Evolutionary conservation across 2,888 invertebrate genomes (phyloP), one percentile per base, ranked within the genome.

Genomic region (Pimpla rufipes): DNA sequence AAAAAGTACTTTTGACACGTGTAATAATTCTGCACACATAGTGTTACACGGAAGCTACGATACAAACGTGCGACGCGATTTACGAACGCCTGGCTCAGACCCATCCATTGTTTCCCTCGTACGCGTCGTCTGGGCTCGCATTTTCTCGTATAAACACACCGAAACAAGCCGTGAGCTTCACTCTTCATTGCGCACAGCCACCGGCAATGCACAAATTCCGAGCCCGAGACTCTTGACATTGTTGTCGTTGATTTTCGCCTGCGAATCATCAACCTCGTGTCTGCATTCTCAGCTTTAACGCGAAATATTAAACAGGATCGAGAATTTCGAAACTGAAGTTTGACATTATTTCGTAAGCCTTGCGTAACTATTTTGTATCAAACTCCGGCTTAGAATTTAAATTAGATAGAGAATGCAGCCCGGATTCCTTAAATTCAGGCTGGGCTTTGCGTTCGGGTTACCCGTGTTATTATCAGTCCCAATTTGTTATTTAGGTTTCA

Each of bases 21-120:
- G 45, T 6, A 18, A 45, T 4, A 66, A 66, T 45, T 10, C 66
- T 50, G 45, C 35, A 23, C 29, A 16, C 10, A 16, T 47, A n/a
- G 47, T 29, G 29, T 16, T 23, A 50, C 7, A 37, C 47, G 21
- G 35, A 62, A 37, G 42, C 18, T 18, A 4, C 16, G 16, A 18
- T 62, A 59, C 11, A 59, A 18, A 35, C 35, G 55, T 37, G 47
- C n/a, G n/a, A 18, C 18, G 62, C 18, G 45, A 68, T 68, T 68
- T 68, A 47, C 18, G 59, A 68, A 78, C 37, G 42, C 35, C 37
- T 16, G 16, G 62, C 67, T 74, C 64, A 70, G 78, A 47, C 67
- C 62, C 62, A 64, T 68, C 78, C 18, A 78, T 78, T 82, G 73
- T 78, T 78, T 74, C 35, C 64, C 70, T 47, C 67, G 52, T 57